Percentiles rank a stretch among this genome's conserved stretches.
Conservation (phyloP, 2,888 invertebrate species). For the Catocala nupta region DNA sequence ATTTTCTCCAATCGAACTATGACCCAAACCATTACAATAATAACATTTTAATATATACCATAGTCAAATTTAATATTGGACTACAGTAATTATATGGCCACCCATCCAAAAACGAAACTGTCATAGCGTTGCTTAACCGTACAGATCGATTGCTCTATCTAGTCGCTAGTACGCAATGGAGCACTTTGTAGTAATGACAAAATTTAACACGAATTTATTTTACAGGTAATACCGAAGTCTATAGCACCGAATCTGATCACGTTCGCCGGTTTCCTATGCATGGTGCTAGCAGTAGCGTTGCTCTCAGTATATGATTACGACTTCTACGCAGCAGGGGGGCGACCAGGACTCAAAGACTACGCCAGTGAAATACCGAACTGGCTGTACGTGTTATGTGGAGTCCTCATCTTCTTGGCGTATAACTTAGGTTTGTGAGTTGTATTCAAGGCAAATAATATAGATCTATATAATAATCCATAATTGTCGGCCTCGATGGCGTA, state of each 20-base stretch:
- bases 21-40: no score
- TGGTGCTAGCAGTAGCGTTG: conserved; percentile 92
- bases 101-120: no score
- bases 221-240: conserved; percentile 96
- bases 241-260: conserved; percentile 98
- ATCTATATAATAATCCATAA: no score
- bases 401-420: conserved; percentile 97
- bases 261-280: conserved; percentile 97
- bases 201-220: conserved; percentile 16
- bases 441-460: no score
- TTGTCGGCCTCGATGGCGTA: no score
- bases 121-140: no score
- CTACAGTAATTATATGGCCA: no score
- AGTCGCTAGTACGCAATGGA: not conserved
- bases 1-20: no score
- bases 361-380: conserved; percentile 90
- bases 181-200: not conserved
- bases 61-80: no score
- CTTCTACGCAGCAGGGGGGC: conserved; percentile 86
- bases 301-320: conserved; percentile 94
- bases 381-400: conserved; percentile 93
- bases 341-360: conserved; percentile 45
- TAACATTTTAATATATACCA: no score
- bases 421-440: conserved; percentile 92
- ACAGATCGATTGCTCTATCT: no score